Evolutionary conservation across 2,888 invertebrate genomes (phyloP).

Genomic region (Harpalus rufipes): DNA sequence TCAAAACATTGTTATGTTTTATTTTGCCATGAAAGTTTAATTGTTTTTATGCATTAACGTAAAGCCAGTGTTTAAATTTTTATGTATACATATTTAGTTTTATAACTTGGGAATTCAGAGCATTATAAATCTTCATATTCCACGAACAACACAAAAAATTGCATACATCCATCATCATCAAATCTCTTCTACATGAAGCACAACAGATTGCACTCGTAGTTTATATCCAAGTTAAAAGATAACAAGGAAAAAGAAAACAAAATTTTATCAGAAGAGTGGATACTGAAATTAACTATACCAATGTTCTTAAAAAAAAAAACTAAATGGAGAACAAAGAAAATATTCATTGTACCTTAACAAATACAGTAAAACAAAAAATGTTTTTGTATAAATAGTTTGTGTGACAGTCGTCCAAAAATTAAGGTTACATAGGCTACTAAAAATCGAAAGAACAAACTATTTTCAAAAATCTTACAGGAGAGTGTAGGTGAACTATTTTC

Average conservation of each 20-base stretch:
- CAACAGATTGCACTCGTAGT: conserved; percentile 18
- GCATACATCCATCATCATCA: conserved; percentile 28
- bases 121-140: conserved; percentile 1
- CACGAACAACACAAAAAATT: background rate
- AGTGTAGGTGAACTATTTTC: no score
- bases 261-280: background rate
- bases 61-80: conserved; percentile 3
- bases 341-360: no score
- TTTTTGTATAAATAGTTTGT: no score
- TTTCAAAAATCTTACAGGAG: no score
- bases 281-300: background rate
- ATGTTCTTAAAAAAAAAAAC: background rate
- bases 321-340: no score
- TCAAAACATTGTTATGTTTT: background rate
- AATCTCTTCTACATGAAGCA: conserved; percentile 7
- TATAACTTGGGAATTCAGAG: background rate
- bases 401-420: no score
- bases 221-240: conserved; percentile 10
- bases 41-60: background rate
- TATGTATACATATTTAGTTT: background rate
- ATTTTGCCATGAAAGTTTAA: background rate
- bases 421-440: no score
- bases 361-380: no score
- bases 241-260: background rate
- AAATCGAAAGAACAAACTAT: no score